A percentile compares a stretch with the other conserved stretches of the same genome.
These are phyloP conservation scores for Gallinago undulata DNA, from an alignment of 2,113 vertebrate species.

Conservation along the genomic window DNA sequence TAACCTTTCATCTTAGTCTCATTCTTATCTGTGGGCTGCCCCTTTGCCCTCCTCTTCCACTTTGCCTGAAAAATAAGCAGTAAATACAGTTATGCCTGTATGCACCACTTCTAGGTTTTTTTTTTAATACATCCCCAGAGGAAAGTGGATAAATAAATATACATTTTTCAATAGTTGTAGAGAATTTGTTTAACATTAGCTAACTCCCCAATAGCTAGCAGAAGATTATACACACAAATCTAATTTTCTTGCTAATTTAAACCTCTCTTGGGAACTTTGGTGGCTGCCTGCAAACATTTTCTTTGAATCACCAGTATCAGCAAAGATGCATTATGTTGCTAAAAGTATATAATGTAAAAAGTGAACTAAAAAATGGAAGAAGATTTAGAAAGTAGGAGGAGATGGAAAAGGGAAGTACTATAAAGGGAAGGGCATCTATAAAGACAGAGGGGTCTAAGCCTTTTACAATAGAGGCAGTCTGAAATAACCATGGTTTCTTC, in stretches of 20 bases:
- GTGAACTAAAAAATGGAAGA: slow-evolving; percentile 20
- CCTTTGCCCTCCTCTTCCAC: slow-evolving; percentile 3
- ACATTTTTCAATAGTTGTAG: neutral
- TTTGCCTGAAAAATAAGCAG: slow-evolving; percentile 28
- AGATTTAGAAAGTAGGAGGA: slow-evolving; percentile 45
- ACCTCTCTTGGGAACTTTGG: slow-evolving; percentile 32
- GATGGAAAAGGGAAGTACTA: slow-evolving; percentile 53
- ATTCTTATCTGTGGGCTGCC: slow-evolving; percentile 24
- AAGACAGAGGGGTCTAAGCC: slow-evolving; percentile 70
- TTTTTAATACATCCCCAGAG: neutral
- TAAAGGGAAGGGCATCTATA: slow-evolving; percentile 58
- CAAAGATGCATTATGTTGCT: slow-evolving; percentile 17
- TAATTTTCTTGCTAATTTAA: slow-evolving; percentile 50
- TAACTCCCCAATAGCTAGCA: neutral
- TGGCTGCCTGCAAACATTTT: slow-evolving; percentile 17
- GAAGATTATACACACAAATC: slow-evolving; percentile 18
- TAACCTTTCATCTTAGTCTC: slow-evolving; percentile 34
- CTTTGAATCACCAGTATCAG: neutral
- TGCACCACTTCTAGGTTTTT: neutral
- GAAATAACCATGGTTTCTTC: slow-evolving; percentile 71
- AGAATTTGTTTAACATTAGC: slow-evolving; percentile 40
- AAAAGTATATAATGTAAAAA: slow-evolving; percentile 56
- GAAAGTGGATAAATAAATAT: slow-evolving; percentile 26
- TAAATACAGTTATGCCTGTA: slow-evolving; percentile 19
- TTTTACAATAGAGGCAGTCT: slow-evolving; percentile 73